These are phyloP conservation scores for Thamnophis elegans DNA, from an alignment of 2,797 vertebrate genomes.

Conservation along the genomic window DNA sequence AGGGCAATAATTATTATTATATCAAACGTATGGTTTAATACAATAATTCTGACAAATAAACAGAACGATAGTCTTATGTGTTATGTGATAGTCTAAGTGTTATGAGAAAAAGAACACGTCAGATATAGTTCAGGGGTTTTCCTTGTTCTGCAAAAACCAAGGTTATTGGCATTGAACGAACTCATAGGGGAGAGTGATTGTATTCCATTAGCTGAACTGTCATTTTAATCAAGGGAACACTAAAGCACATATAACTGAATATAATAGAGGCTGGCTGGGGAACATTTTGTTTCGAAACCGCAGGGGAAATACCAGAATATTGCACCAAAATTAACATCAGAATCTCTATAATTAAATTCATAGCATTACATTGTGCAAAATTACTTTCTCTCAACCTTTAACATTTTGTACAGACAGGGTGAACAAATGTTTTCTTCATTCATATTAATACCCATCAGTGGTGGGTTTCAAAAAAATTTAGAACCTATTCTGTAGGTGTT, in stretches of 20 bases:
- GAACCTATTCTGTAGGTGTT: no score
- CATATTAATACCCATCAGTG: background rate
- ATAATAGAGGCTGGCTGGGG: background rate
- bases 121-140: conserved; percentile 19
- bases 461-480: no score
- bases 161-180: conserved; percentile 15
- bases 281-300: background rate
- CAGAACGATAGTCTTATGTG: background rate
- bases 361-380: background rate
- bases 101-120: background rate
- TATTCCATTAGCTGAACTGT: background rate
- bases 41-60: background rate
- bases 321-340: background rate
- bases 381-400: background rate
- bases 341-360: background rate
- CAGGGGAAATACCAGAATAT: background rate
- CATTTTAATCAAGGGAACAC: background rate
- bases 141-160: background rate
- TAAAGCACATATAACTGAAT: background rate
- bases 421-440: background rate
- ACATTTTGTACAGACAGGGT: background rate
- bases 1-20: background rate
- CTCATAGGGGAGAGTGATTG: background rate
- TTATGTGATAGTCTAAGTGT: no score
- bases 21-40: background rate